Evolutionary conservation across 2,797 vertebrate species (phyloP).

Genomic region (Pipistrellus kuhlii): DNA sequence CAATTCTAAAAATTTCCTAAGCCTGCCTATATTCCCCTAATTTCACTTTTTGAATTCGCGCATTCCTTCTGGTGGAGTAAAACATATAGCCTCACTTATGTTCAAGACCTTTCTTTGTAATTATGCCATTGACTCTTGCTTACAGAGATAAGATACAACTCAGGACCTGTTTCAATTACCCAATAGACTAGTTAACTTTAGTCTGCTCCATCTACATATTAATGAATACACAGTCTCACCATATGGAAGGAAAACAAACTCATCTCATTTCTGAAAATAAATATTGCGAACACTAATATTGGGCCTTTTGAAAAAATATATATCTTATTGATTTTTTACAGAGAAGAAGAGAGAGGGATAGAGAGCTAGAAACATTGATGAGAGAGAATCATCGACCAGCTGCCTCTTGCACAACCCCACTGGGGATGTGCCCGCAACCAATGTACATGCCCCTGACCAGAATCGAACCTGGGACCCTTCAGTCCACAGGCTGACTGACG

Average conservation of each 20-base stretch:
- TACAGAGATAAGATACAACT: background rate
- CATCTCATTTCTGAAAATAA: background rate
- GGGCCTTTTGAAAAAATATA: background rate
- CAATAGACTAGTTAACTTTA: background rate
- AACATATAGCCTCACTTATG: background rate
- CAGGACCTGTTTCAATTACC: background rate
- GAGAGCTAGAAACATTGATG: too few relatives aligned
- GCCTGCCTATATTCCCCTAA: too few relatives aligned
- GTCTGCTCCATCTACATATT: background rate
- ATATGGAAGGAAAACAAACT: background rate
- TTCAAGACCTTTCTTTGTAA: background rate
- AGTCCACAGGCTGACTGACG: too few relatives aligned
- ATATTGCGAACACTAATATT: background rate
- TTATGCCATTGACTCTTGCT: background rate
- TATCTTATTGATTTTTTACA: too few relatives aligned
- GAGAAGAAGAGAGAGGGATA: too few relatives aligned
- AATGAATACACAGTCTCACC: background rate
- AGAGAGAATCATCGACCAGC: too few relatives aligned
- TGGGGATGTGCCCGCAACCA: too few relatives aligned
- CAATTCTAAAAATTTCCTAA: too few relatives aligned
- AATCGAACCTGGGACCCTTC: too few relatives aligned
- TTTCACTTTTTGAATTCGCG: background rate
- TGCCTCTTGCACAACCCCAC: too few relatives aligned
- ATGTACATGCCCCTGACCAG: too few relatives aligned
- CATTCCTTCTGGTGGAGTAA: background rate